Conservation (phyloP, 2,888 invertebrate species). For the Tinea pellionella region DNA sequence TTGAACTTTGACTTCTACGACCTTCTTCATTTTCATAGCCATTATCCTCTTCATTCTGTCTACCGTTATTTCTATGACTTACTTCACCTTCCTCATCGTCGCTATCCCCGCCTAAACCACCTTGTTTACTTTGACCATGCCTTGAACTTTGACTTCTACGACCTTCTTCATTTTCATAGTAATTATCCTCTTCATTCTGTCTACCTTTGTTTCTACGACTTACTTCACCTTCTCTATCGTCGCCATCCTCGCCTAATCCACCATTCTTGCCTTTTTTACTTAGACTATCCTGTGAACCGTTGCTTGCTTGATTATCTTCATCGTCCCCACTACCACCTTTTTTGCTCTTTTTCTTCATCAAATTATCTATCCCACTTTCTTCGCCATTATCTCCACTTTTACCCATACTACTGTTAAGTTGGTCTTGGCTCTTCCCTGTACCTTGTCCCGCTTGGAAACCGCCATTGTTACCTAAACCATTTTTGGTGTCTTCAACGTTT, state of each 20-base stretch:
- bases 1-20: no score
- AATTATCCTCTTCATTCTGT: neutral
- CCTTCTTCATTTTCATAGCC: no score
- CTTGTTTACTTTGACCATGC: neutral
- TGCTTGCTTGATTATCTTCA: no score
- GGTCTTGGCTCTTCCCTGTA: no score
- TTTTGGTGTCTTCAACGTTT: no score
- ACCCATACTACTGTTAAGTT: no score
- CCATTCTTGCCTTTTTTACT: slow-evolving; percentile 4
- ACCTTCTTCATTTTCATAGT: neutral
- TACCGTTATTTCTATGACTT: slow-evolving; percentile 9
- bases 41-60: neutral
- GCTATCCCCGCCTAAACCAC: neutral
- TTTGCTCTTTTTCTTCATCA: no score
- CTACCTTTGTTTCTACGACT: slow-evolving; percentile 6
- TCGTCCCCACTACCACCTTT: no score
- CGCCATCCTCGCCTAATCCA: slow-evolving; percentile 9
- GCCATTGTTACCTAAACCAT: no score
- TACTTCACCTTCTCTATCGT: slow-evolving; percentile 13
- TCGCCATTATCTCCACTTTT: no score
- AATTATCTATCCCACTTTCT: no score
- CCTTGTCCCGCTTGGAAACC: no score
- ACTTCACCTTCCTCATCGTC: neutral
- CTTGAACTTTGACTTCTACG: neutral
- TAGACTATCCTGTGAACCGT: neutral